phyloP scores from a whole-genome alignment of 2,113 vertebrate genomes.

The Ivindomyrus marchei region DNA sequence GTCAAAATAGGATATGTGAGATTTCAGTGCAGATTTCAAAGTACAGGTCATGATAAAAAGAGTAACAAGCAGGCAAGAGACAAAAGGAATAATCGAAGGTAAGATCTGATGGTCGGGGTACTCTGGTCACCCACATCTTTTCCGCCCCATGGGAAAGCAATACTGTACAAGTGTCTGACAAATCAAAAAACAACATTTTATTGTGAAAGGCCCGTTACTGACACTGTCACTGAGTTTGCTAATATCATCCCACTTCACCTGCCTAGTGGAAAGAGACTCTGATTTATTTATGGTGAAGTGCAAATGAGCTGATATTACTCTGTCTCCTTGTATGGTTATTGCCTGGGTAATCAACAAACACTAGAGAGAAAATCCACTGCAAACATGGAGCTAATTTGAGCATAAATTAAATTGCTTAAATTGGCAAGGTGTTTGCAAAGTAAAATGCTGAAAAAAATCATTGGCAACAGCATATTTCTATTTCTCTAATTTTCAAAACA shows the following conservation, averaged over 20 bases:
- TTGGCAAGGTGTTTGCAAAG: constrained; percentile 1
- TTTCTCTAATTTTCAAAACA: neutral
- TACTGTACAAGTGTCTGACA: neutral
- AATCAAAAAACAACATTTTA: constrained; percentile 2
- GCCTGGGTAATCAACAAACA: neutral
- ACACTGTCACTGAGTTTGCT: neutral
- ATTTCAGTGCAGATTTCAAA: neutral
- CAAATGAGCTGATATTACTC: constrained; percentile 1
- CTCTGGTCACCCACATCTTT: neutral
- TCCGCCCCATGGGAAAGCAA: neutral
- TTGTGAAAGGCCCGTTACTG: neutral
- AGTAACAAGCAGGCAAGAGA: neutral
- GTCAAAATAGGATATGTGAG: neutral
- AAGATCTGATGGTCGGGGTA: neutral
- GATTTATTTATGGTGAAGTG: constrained; percentile 5
- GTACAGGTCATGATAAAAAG: neutral
- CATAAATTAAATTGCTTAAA: neutral
- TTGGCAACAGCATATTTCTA: neutral
- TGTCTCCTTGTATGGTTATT: neutral
- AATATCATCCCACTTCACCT: neutral
- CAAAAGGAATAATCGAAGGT: neutral
- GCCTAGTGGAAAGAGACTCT: neutral
- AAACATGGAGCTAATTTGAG: neutral
- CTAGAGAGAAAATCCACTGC: neutral
- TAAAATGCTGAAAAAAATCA: neutral